Percentiles rank a stretch among this genome's conserved stretches.
Conservation (phyloP, 2,113 vertebrate species). For the Strix uralensis region DNA sequence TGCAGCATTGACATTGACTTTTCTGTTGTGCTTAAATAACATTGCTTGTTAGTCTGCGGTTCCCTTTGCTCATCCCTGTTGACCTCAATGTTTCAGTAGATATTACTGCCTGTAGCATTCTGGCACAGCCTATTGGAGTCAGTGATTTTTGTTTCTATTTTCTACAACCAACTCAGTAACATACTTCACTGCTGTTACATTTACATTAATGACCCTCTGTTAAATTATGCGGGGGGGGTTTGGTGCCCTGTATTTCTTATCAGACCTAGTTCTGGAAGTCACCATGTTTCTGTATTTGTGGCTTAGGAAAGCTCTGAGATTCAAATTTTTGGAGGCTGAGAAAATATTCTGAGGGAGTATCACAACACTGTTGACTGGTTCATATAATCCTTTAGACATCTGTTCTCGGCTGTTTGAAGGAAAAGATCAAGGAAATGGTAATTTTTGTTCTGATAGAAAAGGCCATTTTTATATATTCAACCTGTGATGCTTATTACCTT, state of each 20-base stretch:
- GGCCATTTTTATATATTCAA: neutral
- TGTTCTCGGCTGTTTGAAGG: neutral
- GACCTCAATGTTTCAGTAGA: constrained; percentile 40
- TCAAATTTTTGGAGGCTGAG: neutral
- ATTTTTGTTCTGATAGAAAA: neutral
- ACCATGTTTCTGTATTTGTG: neutral
- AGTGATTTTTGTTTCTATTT: constrained; percentile 28
- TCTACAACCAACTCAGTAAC: neutral
- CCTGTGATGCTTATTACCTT: neutral
- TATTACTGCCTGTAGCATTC: constrained; percentile 19
- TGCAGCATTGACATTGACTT: neutral
- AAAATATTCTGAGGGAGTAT: neutral
- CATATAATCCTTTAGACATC: neutral
- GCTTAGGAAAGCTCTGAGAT: neutral
- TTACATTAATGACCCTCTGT: neutral
- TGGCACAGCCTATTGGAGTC: neutral
- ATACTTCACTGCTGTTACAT: neutral
- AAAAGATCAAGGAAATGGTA: neutral
- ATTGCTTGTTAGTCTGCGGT: neutral
- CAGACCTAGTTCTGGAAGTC: neutral
- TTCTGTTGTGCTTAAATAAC: neutral
- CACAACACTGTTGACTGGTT: neutral
- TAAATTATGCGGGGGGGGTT: neutral
- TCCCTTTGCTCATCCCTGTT: neutral
- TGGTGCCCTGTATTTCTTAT: neutral